phyloP scores from a whole-genome alignment of 2,888 invertebrate genomes.

The Tribolium freemani region DNA sequence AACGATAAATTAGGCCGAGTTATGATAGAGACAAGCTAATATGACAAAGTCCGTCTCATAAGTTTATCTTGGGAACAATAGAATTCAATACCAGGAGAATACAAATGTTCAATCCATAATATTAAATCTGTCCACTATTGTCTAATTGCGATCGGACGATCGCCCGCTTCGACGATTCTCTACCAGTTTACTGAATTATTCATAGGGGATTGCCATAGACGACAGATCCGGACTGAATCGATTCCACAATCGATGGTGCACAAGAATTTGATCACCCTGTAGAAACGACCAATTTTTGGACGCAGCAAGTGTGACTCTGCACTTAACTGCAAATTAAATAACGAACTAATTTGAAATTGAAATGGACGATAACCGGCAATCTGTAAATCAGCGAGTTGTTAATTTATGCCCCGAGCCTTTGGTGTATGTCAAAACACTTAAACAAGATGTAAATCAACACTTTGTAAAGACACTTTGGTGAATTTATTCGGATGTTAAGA shows the following conservation, averaged over 20 bases:
- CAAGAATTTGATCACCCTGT: background rate
- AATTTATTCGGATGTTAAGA: slow-evolving; percentile 59
- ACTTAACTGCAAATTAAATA: too few species aligned
- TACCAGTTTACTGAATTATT: slow-evolving; percentile 43
- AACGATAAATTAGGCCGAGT: slow-evolving; percentile 38
- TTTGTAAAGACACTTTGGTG: slow-evolving; percentile 54
- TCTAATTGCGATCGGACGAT: slow-evolving; percentile 65
- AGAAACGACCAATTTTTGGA: too few species aligned
- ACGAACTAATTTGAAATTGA: too few species aligned
- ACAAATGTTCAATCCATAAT: slow-evolving; percentile 65
- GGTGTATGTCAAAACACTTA: slow-evolving; percentile 46
- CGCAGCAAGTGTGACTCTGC: too few species aligned
- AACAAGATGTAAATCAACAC: slow-evolving; percentile 56
- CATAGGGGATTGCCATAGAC: slow-evolving; percentile 38
- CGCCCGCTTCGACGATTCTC: slow-evolving; percentile 43
- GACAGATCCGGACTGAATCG: slow-evolving; percentile 26
- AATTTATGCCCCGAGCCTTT: slow-evolving; percentile 40
- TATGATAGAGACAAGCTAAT: slow-evolving; percentile 63
- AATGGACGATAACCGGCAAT: too few species aligned
- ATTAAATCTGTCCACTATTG: slow-evolving; percentile 66
- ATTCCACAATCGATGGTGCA: slow-evolving; percentile 26
- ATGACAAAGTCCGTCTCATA: slow-evolving; percentile 64
- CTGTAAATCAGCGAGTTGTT: slow-evolving; percentile 32
- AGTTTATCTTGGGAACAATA: slow-evolving; percentile 64
- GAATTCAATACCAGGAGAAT: slow-evolving; percentile 64